phyloP scores from a whole-genome alignment of 2,888 invertebrate genomes.

The Leptothorax acervorum region DNA sequence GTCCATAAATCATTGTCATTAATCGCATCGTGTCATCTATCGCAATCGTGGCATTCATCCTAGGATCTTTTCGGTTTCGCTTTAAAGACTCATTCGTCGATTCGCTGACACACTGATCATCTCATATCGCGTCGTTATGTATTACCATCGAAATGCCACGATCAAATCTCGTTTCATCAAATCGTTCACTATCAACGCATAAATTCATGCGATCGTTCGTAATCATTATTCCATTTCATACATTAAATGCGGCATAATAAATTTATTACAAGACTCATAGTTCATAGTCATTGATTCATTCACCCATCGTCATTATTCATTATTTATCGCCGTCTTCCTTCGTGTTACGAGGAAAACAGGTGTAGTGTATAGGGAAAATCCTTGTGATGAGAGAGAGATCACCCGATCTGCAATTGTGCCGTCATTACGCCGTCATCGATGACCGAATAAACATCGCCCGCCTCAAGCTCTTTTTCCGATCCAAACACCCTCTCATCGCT shows the following conservation, averaged over 20 bases:
- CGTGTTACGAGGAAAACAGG: background rate
- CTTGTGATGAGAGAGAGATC: background rate
- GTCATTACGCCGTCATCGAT: conserved; percentile 17
- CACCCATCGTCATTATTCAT: conserved; percentile 50
- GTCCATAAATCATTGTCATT: conserved; percentile 53
- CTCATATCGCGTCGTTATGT: conserved; percentile 45
- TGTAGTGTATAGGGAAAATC: conserved; percentile 1
- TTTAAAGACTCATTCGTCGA: conserved; percentile 40
- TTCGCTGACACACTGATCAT: conserved; percentile 37
- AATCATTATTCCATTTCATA: conserved; percentile 54
- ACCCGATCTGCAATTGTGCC: conserved; percentile 12
- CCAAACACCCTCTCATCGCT: conserved; percentile 38
- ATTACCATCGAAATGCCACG: conserved; percentile 48
- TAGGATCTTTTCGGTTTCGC: conserved; percentile 36
- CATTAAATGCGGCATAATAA: conserved; percentile 55
- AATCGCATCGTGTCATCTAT: conserved; percentile 49
- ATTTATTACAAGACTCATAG: conserved; percentile 54
- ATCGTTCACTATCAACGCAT: conserved; percentile 43
- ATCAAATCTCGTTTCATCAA: conserved; percentile 44
- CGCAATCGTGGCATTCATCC: conserved; percentile 49
- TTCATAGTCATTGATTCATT: conserved; percentile 50
- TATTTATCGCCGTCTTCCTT: conserved; percentile 28
- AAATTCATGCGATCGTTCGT: conserved; percentile 46
- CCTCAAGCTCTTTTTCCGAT: conserved; percentile 10
- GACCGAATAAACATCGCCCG: conserved; percentile 50